phyloP scores from a whole-genome alignment of 2,888 invertebrate species.

The Cerastis leucographa region DNA sequence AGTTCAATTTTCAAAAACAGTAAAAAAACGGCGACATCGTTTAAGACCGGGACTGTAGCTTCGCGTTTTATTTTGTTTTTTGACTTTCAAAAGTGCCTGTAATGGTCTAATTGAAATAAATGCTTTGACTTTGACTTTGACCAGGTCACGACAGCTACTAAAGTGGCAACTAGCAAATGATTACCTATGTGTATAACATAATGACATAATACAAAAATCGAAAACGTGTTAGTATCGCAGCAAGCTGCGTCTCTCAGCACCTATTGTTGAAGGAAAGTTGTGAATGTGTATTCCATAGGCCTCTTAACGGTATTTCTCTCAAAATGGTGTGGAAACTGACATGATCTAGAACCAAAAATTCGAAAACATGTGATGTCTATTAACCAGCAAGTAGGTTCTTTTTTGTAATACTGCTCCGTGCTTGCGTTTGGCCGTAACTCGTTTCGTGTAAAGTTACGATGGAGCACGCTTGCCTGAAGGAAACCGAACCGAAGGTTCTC shows the following conservation, averaged over 20 bases:
- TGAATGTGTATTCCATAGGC: background rate
- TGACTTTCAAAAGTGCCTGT: too few species aligned
- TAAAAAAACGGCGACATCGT: background rate
- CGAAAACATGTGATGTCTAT: background rate
- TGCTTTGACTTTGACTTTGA: too few species aligned
- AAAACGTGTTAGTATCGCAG: background rate
- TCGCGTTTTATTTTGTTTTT: too few species aligned
- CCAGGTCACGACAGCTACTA: background rate
- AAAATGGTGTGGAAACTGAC: background rate
- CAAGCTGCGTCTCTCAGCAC: background rate
- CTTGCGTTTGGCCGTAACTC: too few species aligned
- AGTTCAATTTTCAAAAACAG: background rate
- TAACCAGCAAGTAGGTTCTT: background rate
- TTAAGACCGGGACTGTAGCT: too few species aligned
- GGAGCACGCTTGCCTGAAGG: too few species aligned
- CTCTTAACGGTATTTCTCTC: background rate
- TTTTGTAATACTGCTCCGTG: too few species aligned
- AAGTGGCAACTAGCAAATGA: background rate
- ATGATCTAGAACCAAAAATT: background rate
- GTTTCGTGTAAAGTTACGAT: too few species aligned
- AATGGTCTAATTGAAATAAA: too few species aligned
- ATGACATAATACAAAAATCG: background rate
- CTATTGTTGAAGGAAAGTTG: background rate
- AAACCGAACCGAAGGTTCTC: background rate
- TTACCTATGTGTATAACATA: background rate